phyloP scores from a whole-genome alignment of 2,888 invertebrate genomes.

The Orchesellides sinensis region DNA sequence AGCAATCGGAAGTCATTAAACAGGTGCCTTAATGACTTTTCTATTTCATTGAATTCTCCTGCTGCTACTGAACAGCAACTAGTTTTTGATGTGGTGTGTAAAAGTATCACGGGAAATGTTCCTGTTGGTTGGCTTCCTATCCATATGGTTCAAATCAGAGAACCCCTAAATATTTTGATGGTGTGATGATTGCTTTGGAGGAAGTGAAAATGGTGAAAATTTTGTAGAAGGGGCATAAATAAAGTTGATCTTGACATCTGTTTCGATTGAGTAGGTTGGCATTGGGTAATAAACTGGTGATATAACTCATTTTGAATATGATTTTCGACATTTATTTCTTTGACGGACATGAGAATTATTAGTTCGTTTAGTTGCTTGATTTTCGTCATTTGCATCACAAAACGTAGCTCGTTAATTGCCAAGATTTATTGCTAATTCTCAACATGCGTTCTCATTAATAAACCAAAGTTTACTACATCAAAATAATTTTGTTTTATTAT shows the following conservation, averaged over 20 bases:
- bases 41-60: constrained; percentile 51
- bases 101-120: neutral
- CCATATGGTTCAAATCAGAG: neutral
- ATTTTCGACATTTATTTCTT: too few relatives aligned
- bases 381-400: too few relatives aligned
- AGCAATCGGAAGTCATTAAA: constrained; percentile 59
- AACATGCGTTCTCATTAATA: constrained; percentile 4
- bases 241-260: constrained; percentile 29
- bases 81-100: constrained; percentile 20
- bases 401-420: too few relatives aligned
- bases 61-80: neutral
- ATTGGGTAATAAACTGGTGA: constrained; percentile 12
- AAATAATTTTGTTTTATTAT: neutral
- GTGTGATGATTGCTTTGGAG: constrained; percentile 40
- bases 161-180: neutral
- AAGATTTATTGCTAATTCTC: constrained; percentile 2
- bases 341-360: constrained; percentile 1
- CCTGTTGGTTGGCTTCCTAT: too few relatives aligned
- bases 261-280: constrained; percentile 1
- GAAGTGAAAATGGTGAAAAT: constrained; percentile 37
- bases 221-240: constrained; percentile 42
- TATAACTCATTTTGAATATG: constrained; percentile 24
- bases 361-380: neutral
- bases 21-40: constrained; percentile 61
- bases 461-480: constrained; percentile 16